Evolutionary conservation across 1,140 invertebrate species (phyloP), one percentile per base, ranked within the genome.

Genomic region (Hycleus cichorii): DNA sequence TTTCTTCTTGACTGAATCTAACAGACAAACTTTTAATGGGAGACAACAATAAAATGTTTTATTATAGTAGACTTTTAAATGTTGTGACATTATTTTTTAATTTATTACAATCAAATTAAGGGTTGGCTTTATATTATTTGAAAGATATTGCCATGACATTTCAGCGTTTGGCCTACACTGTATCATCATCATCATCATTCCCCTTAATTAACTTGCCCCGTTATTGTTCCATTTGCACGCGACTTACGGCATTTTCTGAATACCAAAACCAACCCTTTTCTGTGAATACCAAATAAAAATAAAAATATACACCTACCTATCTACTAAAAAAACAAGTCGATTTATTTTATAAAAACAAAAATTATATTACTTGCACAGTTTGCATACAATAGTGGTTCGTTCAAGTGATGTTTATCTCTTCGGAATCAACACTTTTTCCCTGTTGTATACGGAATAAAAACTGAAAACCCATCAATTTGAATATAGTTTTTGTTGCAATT

Each of bases 311-410:
- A 42, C 27, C n/a, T 25, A 45, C 40, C 12, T 12, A 11, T 25
- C 39, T 18, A 18, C 18, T 18, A 18, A 18, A 18, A 18, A 18
- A 18, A 18, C 18, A 1, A 39, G 51, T 53, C 51, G 26, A 53
- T 53, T 46, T 53, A 46, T 53, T 52, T 32, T 7, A 7, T 7
- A 4, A 4, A 32, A 32, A 67, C 63, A 63, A 60, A 67, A 67
- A 67, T 67, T 67, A 63, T 64, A 67, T 67, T 64, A 32, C 32
- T 32, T 32, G 55, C 43, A 52, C 58, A 63, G 65, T 67, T 65
- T 65, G 63, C 63, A 67, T 67, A 67, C 65, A 67, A 67, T 67
- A 47, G 65, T 40, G 44, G 32, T 32, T 32, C 50, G 40, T 42
- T 43, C 46, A 60, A 47, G 40, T 46, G 65, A 67, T 65, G 49